Conservation (phyloP, 2,888 invertebrate genomes). For the Drosophila kanekoi region DNA sequence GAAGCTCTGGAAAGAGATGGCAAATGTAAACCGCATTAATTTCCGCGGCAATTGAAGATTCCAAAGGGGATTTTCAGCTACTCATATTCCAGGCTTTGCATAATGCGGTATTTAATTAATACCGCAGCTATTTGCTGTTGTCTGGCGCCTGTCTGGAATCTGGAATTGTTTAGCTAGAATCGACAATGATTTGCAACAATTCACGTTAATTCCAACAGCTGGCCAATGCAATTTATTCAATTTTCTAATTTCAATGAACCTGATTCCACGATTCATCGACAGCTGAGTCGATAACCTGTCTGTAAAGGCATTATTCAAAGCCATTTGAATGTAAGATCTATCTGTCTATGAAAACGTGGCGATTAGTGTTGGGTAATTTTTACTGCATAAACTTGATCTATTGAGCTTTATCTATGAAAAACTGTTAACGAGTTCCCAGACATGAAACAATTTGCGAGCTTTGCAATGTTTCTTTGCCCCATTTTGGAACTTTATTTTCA, state of each 20-base stretch:
- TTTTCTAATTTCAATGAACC: background rate
- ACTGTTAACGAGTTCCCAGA: too few species aligned
- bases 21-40: background rate
- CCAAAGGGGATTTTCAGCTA: background rate
- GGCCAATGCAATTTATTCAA: too few species aligned
- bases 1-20: background rate
- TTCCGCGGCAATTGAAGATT: slow-evolving; percentile 9
- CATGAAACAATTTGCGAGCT: too few species aligned
- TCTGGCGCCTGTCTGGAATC: background rate
- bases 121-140: background rate
- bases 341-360: too few species aligned
- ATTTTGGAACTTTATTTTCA: too few species aligned
- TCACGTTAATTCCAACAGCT: background rate
- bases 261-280: background rate
- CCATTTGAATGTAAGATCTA: too few species aligned
- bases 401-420: too few species aligned
- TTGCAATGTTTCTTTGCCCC: too few species aligned
- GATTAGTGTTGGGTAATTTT: too few species aligned
- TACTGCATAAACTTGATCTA: too few species aligned
- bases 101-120: slow-evolving; percentile 10
- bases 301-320: too few species aligned
- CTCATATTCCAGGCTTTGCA: background rate
- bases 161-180: background rate
- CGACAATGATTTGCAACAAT: background rate
- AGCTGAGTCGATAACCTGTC: too few species aligned